Percentiles rank a stretch among this genome's conserved stretches.
Conservation (phyloP, 2,797 vertebrate species). For the Coregonus suidteri region DNA sequence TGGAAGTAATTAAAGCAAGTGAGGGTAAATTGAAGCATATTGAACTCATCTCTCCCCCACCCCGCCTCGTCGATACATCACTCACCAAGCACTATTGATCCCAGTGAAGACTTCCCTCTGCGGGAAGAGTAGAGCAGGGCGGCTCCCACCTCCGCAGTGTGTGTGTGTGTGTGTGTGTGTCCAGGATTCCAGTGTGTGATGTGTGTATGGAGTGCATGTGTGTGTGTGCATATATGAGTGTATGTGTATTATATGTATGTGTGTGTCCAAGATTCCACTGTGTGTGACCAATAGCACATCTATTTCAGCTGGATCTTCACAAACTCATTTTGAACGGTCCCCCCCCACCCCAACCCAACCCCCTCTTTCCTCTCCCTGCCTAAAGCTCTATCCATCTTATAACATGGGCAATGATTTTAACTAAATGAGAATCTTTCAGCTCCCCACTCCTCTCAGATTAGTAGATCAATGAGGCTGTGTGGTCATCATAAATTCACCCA, state of each 20-base stretch:
- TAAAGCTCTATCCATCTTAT: conserved; percentile 46
- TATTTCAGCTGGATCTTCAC: conserved; percentile 21
- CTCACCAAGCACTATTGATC: conserved; percentile 67
- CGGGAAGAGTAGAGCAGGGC: background rate
- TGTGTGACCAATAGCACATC: conserved; percentile 5
- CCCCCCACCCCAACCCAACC: background rate
- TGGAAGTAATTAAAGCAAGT: conserved; percentile 77
- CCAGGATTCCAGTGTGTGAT: conserved; percentile 16
- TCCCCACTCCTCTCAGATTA: conserved; percentile 58
- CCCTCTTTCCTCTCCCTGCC: background rate
- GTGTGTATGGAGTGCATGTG: conserved; percentile 15
- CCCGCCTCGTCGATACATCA: conserved; percentile 67
- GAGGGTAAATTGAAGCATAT: conserved; percentile 76
- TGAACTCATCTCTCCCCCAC: conserved; percentile 73
- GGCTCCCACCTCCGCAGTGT: conserved; percentile 38
- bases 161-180: background rate
- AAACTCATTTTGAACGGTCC: conserved; percentile 23
- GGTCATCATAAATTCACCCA: background rate
- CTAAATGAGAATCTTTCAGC: conserved; percentile 64
- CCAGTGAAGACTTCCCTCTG: conserved; percentile 52
- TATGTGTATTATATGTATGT: background rate
- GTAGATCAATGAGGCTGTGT: conserved; percentile 59
- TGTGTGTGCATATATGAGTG: background rate
- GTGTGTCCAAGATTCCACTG: background rate
- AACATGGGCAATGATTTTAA: conserved; percentile 63